phyloP scores from a whole-genome alignment of 2,113 vertebrate genomes.

The Python bivittatus region DNA sequence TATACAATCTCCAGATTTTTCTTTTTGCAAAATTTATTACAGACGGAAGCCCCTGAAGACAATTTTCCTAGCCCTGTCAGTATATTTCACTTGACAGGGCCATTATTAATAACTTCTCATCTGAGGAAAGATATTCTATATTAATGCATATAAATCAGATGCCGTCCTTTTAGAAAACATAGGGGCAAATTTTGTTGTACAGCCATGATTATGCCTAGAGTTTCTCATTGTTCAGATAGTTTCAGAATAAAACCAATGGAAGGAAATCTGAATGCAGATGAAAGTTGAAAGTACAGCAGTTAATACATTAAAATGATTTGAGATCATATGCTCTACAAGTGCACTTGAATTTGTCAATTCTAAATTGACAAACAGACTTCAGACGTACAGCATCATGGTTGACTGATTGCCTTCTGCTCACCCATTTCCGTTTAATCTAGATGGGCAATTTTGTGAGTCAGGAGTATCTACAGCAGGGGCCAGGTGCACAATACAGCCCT shows the following conservation, averaged over 20 bases:
- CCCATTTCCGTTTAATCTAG: background rate
- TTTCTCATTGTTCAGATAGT: background rate
- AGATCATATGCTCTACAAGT: background rate
- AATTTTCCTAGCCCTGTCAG: constrained; percentile 35
- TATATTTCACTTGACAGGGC: constrained; percentile 51
- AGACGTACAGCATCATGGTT: background rate
- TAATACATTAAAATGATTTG: background rate
- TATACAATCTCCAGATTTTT: constrained; percentile 44
- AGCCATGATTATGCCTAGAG: background rate
- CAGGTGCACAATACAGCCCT: background rate
- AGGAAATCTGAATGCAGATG: background rate
- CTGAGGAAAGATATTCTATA: constrained; percentile 15
- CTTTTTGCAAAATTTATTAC: constrained; percentile 57
- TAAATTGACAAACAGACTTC: background rate
- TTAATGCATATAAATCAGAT: constrained; percentile 39
- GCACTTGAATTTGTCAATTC: background rate
- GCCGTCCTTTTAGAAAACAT: constrained; percentile 17
- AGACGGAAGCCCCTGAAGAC: constrained; percentile 50
- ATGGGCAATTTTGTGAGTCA: background rate
- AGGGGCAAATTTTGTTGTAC: background rate
- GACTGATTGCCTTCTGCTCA: background rate
- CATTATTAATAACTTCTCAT: constrained; percentile 56
- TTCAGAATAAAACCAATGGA: background rate
- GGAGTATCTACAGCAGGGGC: background rate
- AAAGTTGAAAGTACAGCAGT: background rate